These are phyloP conservation scores for Drosophila pegasa DNA, from an alignment of 2,888 invertebrate species.

Conservation along the genomic window DNA sequence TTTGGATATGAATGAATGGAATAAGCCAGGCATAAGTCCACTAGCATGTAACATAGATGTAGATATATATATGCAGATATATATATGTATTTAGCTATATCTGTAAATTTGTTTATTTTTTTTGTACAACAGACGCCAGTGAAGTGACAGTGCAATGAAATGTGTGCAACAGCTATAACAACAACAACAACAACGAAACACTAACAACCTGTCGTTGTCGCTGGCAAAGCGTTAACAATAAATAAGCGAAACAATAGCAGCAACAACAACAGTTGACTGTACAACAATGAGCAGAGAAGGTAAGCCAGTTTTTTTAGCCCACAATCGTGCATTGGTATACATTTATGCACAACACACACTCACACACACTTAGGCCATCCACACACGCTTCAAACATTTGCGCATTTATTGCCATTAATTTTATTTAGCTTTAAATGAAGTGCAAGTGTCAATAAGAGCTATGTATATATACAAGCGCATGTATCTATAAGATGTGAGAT, in stretches of 20 bases:
- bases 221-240: conserved; percentile 78
- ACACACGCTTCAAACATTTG: conserved; percentile 27
- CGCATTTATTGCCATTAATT: conserved; percentile 51
- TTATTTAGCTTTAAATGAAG: conserved; percentile 38
- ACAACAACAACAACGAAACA: conserved; percentile 40
- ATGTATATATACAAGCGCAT: not conserved
- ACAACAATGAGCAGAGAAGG: conserved; percentile 79
- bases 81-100: not conserved
- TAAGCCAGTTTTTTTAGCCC: conserved; percentile 77
- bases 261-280: conserved; percentile 59
- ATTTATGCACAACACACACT: conserved; percentile 27
- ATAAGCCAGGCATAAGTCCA: conserved; percentile 2
- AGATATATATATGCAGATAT: not conserved
- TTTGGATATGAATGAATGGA: not conserved
- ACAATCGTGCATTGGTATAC: conserved; percentile 47
- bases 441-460: conserved; percentile 38
- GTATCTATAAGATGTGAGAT: not conserved
- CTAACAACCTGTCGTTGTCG: conserved; percentile 78
- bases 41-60: not conserved
- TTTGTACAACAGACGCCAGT: conserved; percentile 37
- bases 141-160: conserved; percentile 71
- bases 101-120: conserved; percentile 28
- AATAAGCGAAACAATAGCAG: conserved; percentile 68
- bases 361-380: conserved; percentile 8
- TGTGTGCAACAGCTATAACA: conserved; percentile 56